Evolutionary conservation across 2,888 invertebrate genomes (phyloP), one percentile per base, ranked within the genome.

Genomic region (Ditula angustiorana): DNA sequence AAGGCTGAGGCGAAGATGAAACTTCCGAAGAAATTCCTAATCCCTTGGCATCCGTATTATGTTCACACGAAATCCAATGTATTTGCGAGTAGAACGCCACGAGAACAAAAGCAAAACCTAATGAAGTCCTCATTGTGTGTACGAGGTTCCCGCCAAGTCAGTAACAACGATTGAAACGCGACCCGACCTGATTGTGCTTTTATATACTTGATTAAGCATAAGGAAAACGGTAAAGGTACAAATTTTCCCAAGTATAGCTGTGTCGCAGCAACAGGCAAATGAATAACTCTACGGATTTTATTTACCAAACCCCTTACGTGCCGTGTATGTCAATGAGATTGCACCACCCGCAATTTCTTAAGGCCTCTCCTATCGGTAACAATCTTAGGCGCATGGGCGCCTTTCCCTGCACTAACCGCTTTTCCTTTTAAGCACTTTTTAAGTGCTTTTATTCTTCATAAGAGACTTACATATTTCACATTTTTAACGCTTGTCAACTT

Each of bases 1-100:
- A 85, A 11, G 80, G 77, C 35, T 81, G 83, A 19, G 67, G 65
- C 0, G 82, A 81, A 1, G 80, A 81, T 0, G 78, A 74, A 1
- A 74, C 61, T 41, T 66, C 61, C 5, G 67, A 8, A 10, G 58
- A 46, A 1, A 53, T 58, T 2, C 49, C 57, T 19, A 66, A 30
- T 24, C 66, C 33, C 21, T 53, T 57, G 21, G 41, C 67, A 23
- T 35, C 23, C 21, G 23, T 53, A 33, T 53, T 35, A 53, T n/a
- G 23, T 35, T 53, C 53, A 53, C 74, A 69, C 28, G 71, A 68
- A 33, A 76, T 76, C 55, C 69, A 69, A 28, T 71, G 74, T 58
- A 75, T 63, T 58, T 78, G 73, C 5, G 61, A 66, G 55, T 66
- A 68, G 33, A 73, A 19, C 5, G 71, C 69, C 13, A 53, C 30